A percentile compares a stretch with the other conserved stretches of the same genome.
Conservation (phyloP, 2,113 vertebrate species). For the Cichladusa arquata region DNA sequence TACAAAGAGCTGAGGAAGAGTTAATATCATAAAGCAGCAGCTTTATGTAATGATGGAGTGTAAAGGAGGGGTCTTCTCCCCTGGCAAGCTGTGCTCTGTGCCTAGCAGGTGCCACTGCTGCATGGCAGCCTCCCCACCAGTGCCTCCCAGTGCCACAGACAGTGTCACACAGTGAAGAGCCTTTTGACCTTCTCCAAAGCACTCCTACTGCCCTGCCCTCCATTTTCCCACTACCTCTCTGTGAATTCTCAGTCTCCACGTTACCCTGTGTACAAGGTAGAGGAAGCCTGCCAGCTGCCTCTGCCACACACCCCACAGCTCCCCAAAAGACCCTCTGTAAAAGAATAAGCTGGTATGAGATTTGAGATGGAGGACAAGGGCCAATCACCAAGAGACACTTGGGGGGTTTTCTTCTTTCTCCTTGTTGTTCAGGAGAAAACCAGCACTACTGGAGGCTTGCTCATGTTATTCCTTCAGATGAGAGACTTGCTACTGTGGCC, state of each 20-base stretch:
- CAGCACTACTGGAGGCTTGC: not conserved
- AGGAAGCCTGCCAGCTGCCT: not conserved
- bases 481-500: not conserved
- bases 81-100: not conserved
- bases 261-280: not conserved
- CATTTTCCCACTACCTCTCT: not conserved
- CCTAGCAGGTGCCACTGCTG: not conserved
- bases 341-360: not conserved
- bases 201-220: not conserved
- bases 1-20: not conserved
- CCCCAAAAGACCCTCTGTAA: not conserved
- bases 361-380: not conserved
- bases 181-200: not conserved
- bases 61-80: not conserved
- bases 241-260: not conserved
- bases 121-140: not conserved
- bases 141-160: not conserved
- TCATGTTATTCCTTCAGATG: not conserved
- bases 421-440: not conserved
- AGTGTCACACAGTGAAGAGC: not conserved
- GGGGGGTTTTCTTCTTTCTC: not conserved
- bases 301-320: not conserved
- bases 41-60: not conserved
- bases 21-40: not conserved
- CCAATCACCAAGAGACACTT: not conserved